Percentiles rank a stretch among this genome's conserved stretches.
phyloP scores from a whole-genome alignment of 64 coral and sea anemone species.

The Pocillopora damicornis region DNA sequence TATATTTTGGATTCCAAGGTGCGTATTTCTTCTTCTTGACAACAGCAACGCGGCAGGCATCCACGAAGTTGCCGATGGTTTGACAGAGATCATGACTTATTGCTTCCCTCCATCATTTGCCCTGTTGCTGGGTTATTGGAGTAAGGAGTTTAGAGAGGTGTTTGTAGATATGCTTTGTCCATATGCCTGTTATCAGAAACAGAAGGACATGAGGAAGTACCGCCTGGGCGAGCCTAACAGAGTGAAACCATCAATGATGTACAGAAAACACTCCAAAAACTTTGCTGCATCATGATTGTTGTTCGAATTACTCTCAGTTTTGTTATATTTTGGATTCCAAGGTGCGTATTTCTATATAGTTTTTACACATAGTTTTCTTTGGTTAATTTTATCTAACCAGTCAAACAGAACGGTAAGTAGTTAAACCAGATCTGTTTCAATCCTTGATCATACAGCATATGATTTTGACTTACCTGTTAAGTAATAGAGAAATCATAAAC shows the following conservation, averaged over 20 bases:
- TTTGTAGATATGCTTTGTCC: constrained; percentile 72
- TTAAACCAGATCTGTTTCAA: too few relatives aligned
- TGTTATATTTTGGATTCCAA: constrained; percentile 82
- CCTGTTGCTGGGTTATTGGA: constrained; percentile 62
- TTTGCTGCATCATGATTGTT: not conserved
- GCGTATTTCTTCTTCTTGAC: constrained; percentile 76
- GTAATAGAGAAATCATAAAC: too few relatives aligned
- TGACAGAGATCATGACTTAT: constrained; percentile 85
- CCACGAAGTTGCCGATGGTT: constrained; percentile 82
- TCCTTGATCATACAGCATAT: too few relatives aligned
- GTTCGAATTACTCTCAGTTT: constrained; percentile 74
- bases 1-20: constrained; percentile 87
- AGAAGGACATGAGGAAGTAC: constrained; percentile 62
- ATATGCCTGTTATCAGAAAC: constrained; percentile 37
- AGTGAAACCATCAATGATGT: constrained; percentile 49
- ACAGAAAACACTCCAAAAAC: constrained; percentile 42
- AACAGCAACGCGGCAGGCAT: constrained; percentile 72
- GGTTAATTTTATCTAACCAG: too few relatives aligned
- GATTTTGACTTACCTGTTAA: too few relatives aligned
- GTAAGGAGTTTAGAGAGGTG: constrained; percentile 64
- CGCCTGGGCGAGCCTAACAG: constrained; percentile 38
- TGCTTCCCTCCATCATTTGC: constrained; percentile 81
- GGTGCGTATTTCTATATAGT: constrained; percentile 52
- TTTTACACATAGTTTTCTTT: too few relatives aligned
- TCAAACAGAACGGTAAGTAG: too few relatives aligned